Conservation (phyloP, 23 tunicate species). For the Styela clava region DNA sequence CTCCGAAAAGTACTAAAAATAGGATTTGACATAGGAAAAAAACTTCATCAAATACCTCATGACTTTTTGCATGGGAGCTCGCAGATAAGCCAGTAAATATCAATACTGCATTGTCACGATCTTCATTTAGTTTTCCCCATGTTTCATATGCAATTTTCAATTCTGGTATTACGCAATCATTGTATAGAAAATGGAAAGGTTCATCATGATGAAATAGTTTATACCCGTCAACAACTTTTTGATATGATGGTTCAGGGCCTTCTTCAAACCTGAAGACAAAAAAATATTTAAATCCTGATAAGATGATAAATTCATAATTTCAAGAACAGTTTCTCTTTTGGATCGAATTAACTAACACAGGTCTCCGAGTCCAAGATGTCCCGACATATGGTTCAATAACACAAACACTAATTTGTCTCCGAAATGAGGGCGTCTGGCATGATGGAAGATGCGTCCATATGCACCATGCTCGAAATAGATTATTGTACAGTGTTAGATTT, state of each 20-base stretch:
- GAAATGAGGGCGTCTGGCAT: too few species aligned
- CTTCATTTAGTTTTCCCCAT: slow-evolving; percentile 87
- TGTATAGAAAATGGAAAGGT: slow-evolving; percentile 69
- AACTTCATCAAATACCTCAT: slow-evolving; percentile 40
- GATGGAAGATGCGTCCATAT: too few species aligned
- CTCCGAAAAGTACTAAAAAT: too few species aligned
- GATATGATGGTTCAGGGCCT: slow-evolving; percentile 88
- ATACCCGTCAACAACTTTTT: slow-evolving; percentile 50
- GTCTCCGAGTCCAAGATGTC: background rate
- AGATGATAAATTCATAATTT: background rate
- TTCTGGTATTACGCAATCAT: slow-evolving; percentile 74
- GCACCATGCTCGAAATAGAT: too few species aligned
- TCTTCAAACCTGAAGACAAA: slow-evolving; percentile 40
- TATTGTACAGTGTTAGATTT: too few species aligned
- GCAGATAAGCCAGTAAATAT: slow-evolving; percentile 90
- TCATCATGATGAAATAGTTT: slow-evolving; percentile 38
- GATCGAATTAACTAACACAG: background rate
- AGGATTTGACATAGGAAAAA: too few species aligned
- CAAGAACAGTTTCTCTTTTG: background rate
- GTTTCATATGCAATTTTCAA: slow-evolving; percentile 90
- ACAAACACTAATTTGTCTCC: too few species aligned
- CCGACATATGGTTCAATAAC: too few species aligned
- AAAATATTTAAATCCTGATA: background rate
- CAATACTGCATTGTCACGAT: slow-evolving; percentile 67
- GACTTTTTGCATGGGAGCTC: slow-evolving; percentile 87